phyloP scores from a whole-genome alignment of 2,888 invertebrate genomes.

The Antheraea yamamai region DNA sequence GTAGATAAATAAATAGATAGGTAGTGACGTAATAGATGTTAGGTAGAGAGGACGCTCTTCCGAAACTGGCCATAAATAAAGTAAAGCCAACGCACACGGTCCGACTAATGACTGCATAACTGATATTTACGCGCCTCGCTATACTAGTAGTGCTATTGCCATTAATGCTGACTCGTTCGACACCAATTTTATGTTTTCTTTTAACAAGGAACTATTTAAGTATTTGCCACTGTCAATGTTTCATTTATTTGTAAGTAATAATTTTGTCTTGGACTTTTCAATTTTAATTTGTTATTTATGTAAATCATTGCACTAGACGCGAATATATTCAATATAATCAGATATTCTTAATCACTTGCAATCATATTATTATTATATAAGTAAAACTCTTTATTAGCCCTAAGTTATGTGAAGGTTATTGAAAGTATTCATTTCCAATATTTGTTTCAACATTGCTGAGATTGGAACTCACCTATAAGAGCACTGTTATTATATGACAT shows the following conservation, averaged over 20 bases:
- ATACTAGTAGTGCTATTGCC: constrained; percentile 23
- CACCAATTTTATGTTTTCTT: constrained; percentile 6
- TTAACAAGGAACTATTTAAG: neutral
- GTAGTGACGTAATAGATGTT: neutral
- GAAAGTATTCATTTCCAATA: too few species aligned
- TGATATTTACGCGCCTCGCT: constrained; percentile 62
- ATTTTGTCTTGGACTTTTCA: neutral
- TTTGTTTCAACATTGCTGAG: too few species aligned
- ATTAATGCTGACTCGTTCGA: constrained; percentile 33
- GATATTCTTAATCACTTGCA: too few species aligned
- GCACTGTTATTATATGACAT: too few species aligned
- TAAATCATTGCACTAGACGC: neutral
- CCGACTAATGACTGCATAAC: constrained; percentile 66
- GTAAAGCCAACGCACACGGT: constrained; percentile 41
- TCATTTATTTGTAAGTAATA: neutral
- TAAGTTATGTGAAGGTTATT: too few species aligned
- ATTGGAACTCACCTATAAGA: too few species aligned
- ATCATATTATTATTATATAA: too few species aligned
- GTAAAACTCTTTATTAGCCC: too few species aligned
- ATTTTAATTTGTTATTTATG: neutral
- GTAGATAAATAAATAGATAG: neutral
- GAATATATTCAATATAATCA: too few species aligned
- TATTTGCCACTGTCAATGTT: neutral
- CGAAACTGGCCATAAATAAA: constrained; percentile 45
- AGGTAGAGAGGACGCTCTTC: constrained; percentile 7